Percentiles rank a stretch among this genome's conserved stretches.
These are phyloP conservation scores for Lottia gigantea DNA, from an alignment of 2,888 invertebrate genomes.

Conservation along the genomic window DNA sequence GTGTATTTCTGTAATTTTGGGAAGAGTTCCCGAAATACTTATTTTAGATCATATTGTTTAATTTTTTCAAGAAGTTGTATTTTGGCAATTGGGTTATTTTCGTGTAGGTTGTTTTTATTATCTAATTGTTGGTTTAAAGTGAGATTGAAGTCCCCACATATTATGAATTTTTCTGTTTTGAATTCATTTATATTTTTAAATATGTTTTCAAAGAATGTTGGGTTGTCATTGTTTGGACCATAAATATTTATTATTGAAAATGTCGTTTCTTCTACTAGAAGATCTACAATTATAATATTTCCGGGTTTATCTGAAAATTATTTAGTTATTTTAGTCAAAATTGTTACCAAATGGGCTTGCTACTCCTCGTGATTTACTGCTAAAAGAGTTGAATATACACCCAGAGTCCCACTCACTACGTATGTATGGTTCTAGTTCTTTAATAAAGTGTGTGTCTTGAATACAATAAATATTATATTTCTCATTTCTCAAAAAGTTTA, in stretches of 20 bases:
- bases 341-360: constrained; percentile 15
- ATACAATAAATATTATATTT: background rate
- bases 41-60: background rate
- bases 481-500: background rate
- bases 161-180: constrained; percentile 1
- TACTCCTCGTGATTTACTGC: constrained; percentile 8
- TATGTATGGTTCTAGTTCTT: background rate
- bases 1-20: no score
- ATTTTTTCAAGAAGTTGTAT: background rate
- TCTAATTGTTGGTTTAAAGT: constrained; percentile 7
- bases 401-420: background rate
- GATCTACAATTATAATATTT: constrained; percentile 8
- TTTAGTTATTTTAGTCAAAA: constrained; percentile 7
- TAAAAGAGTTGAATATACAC: background rate
- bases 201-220: constrained; percentile 14
- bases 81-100: constrained; percentile 10
- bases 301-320: background rate
- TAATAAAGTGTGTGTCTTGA: background rate
- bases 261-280: background rate
- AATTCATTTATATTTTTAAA: background rate
- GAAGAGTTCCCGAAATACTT: background rate
- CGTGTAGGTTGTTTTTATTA: constrained; percentile 7
- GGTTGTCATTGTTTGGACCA: constrained; percentile 16
- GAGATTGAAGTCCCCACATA: constrained; percentile 15
- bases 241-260: constrained; percentile 6